Evolutionary conservation across 1,140 invertebrate genomes (phyloP).

Genomic region (Heliconius eleuchia): DNA sequence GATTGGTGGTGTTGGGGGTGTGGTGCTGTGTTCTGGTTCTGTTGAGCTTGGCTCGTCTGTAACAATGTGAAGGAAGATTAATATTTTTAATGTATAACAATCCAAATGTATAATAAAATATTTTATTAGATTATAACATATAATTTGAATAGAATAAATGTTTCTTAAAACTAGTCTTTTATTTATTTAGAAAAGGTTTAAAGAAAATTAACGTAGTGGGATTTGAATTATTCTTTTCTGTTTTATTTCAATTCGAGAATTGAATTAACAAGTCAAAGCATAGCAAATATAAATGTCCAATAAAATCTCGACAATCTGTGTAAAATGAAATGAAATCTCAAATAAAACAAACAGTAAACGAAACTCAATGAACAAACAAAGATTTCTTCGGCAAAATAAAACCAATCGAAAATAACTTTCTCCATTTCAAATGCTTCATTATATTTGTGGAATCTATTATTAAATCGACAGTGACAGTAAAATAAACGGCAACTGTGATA

Average conservation of each 20-base stretch:
- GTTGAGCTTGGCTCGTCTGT: conserved; percentile 65
- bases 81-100: background rate
- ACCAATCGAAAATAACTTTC: background rate
- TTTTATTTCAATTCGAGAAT: background rate
- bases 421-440: conserved; percentile 29
- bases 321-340: background rate
- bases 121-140: too few relatives aligned
- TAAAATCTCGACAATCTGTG: background rate
- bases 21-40: conserved; percentile 60
- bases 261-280: background rate
- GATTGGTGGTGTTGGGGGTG: conserved; percentile 58
- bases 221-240: too few relatives aligned
- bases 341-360: background rate
- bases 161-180: too few relatives aligned
- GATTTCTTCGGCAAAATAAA: background rate
- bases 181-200: too few relatives aligned
- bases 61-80: conserved; percentile 43
- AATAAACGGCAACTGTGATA: conserved; percentile 77
- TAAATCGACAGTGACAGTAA: conserved; percentile 50
- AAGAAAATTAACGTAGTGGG: too few relatives aligned
- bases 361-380: background rate
- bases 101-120: background rate
- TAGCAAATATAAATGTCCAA: too few relatives aligned
- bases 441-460: conserved; percentile 54
- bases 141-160: too few relatives aligned